Conservation (phyloP, 2,797 vertebrate species). For the Arctocebus calabarensis region DNA sequence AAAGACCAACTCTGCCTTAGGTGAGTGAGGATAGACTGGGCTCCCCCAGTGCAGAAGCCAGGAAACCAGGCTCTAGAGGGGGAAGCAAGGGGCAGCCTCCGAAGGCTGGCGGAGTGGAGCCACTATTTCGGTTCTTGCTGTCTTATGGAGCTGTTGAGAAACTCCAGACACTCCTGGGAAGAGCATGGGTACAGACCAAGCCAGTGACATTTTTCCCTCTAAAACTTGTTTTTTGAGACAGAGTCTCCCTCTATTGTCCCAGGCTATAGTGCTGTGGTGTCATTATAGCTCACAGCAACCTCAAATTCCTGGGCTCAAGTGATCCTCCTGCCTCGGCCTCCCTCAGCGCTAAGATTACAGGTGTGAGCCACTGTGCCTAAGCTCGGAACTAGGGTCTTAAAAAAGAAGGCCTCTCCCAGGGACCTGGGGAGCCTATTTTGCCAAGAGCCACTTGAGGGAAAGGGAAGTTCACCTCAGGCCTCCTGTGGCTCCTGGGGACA, state of each 20-base stretch:
- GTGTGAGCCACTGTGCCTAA: no score
- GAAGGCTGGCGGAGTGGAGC: fast-evolving
- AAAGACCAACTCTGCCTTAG: neutral
- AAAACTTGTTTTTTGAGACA: no score
- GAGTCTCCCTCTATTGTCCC: no score
- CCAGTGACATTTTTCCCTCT: neutral
- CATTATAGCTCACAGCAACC: no score
- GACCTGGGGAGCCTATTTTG: neutral
- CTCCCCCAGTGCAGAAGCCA: neutral
- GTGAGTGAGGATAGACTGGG: neutral
- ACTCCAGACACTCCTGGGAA: fast-evolving
- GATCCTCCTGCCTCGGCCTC: no score
- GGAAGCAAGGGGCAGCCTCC: fast-evolving
- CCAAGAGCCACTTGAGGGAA: neutral
- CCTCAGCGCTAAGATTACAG: no score
- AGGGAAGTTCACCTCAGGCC: neutral
- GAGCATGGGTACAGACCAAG: neutral
- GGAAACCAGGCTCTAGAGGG: neutral
- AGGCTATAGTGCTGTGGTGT: no score
- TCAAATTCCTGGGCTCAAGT: no score
- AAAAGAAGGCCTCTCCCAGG: neutral
- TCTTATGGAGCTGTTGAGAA: neutral
- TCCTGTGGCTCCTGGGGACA: neutral
- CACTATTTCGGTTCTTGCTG: fast-evolving
- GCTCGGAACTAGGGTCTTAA: neutral